Evolutionary conservation across 2,797 vertebrate species (phyloP), one percentile per base, ranked within the genome.

Genomic region (Psittacula derbiana): DNA sequence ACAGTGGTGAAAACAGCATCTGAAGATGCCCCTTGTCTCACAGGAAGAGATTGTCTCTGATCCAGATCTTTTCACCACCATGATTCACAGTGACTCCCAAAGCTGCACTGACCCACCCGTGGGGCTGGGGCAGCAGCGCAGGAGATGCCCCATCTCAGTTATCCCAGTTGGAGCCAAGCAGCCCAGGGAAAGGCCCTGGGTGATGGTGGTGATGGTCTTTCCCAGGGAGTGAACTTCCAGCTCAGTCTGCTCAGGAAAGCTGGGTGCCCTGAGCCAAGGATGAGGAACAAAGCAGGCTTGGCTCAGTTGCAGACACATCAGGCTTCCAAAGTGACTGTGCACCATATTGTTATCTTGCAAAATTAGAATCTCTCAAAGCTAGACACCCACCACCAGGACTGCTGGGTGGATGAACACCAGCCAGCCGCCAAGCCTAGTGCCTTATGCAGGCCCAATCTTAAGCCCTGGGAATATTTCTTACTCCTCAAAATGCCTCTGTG

Each of bases 71-170:
- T 67, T 41, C 3, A 30, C 36, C 33, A 16, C 36, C n/a, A 33
- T 2, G 0, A 27, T 38, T 86, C 65, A 20, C 28, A 57, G 69
- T 0, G 3, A 18, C 52, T 23, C 18, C 24, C 36, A 71, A 52
- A 2, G 0, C 47, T 38, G 36, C 16, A 28, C 30, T 41, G 49
- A 44, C 23, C 38, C 14, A 2, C 28, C 47, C 0, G 1, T 8
- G 27, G 31, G 18, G 31, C 20, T n/a, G 44, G 18, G n/a, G 33
- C 57, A 83, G 65, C 40, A 82, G 49, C 0, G 0, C 52, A 52
- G 30, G n/a, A 86, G 19, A 23, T 85, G 4, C 16, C 31, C 23
- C 58, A 69, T 10, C 31, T 69, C 53, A 57, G 31, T 86, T 36
- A 36, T 21, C 24, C 40, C 33, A 44, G 24, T 6, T 23, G n/a